A percentile compares a stretch with the other conserved stretches of the same genome.
Conservation (phyloP, 2,797 vertebrate species). For the Kryptopterus vitreolus region DNA sequence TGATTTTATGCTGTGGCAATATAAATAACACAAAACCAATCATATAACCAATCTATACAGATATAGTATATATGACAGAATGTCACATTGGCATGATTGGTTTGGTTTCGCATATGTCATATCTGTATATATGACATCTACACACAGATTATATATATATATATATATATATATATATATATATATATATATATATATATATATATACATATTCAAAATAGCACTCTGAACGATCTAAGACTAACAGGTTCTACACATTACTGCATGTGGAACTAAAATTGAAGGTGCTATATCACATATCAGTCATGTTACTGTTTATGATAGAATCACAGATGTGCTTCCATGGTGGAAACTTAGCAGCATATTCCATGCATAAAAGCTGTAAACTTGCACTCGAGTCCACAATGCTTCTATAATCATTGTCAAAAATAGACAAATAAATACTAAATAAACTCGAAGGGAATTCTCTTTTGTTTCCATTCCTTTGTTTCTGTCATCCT, state of each 20-base stretch:
- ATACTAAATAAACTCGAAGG: too few relatives aligned
- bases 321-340: neutral
- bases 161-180: too few relatives aligned
- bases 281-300: neutral
- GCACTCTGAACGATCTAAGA: neutral
- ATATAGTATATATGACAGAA: too few relatives aligned
- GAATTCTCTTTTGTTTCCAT: too few relatives aligned
- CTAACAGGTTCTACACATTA: constrained; percentile 1
- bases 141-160: too few relatives aligned
- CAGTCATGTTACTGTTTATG: neutral
- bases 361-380: neutral
- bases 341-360: neutral
- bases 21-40: neutral
- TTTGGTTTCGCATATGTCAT: neutral
- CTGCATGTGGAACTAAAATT: constrained; percentile 10
- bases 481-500: neutral
- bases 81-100: too few relatives aligned
- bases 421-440: neutral
- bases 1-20: neutral
- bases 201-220: too few relatives aligned
- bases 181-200: too few relatives aligned
- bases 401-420: neutral
- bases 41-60: too few relatives aligned
- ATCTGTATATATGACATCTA: neutral
- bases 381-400: neutral